Evolutionary conservation across 2,113 vertebrate genomes (phyloP).

Genomic region (Oophaga pumilio): DNA sequence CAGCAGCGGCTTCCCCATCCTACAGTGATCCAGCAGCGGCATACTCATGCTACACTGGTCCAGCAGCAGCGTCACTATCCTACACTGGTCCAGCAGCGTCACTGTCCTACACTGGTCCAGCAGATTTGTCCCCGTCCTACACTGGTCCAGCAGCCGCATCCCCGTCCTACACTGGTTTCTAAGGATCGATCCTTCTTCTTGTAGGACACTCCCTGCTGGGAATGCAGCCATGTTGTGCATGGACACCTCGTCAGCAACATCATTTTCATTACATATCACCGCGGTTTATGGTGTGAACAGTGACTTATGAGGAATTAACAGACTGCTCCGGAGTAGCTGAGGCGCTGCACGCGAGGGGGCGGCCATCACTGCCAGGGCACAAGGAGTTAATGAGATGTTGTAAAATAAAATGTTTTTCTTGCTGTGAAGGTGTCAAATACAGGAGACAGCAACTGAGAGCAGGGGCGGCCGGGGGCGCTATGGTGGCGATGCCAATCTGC

Average conservation of each 20-base stretch:
- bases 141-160: too few relatives aligned
- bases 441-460: too few relatives aligned
- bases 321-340: neutral
- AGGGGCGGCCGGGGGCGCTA: too few relatives aligned
- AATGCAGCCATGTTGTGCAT: slow-evolving; percentile 38
- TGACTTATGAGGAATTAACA: slow-evolving; percentile 46
- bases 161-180: too few relatives aligned
- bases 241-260: slow-evolving; percentile 11
- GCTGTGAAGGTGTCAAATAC: slow-evolving; percentile 21
- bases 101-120: too few relatives aligned
- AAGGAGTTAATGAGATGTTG: neutral
- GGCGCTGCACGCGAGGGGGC: neutral
- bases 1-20: too few relatives aligned
- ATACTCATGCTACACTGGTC: too few relatives aligned
- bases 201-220: slow-evolving; percentile 16
- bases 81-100: too few relatives aligned
- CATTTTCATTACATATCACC: slow-evolving; percentile 47
- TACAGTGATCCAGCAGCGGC: too few relatives aligned
- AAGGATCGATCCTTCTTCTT: slow-evolving; percentile 41
- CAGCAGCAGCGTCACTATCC: too few relatives aligned
- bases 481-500: too few relatives aligned
- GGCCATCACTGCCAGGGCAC: neutral
- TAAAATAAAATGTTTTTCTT: neutral
- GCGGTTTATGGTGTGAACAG: slow-evolving; percentile 18
- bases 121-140: too few relatives aligned